These are phyloP conservation scores for Nematopogon swammerdamellus DNA, from an alignment of 2,888 invertebrate species.

Conservation along the genomic window DNA sequence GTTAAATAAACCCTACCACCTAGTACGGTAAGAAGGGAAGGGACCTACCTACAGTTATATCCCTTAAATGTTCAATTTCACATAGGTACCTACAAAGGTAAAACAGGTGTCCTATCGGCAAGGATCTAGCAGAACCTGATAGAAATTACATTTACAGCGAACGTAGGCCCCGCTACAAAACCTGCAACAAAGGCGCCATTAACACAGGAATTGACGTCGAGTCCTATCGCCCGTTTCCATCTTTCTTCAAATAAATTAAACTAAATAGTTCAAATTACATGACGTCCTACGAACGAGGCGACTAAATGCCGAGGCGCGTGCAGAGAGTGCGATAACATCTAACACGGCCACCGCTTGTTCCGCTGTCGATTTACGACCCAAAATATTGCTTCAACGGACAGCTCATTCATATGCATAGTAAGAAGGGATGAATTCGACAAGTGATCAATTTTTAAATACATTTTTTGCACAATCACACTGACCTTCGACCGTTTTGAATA, in stretches of 20 bases:
- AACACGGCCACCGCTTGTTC: conserved; percentile 14
- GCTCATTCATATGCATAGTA: conserved; percentile 19
- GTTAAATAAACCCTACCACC: too few relatives aligned
- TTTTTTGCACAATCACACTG: too few relatives aligned
- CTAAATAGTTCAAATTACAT: not conserved
- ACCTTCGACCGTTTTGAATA: too few relatives aligned
- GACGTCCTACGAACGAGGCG: not conserved
- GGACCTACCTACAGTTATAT: too few relatives aligned
- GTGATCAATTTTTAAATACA: conserved; percentile 39
- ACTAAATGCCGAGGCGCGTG: conserved; percentile 10
- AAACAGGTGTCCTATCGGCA: too few relatives aligned
- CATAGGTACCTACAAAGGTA: too few relatives aligned
- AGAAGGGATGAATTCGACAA: conserved; percentile 38
- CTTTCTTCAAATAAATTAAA: conserved; percentile 22
- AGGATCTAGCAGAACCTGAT: too few relatives aligned
- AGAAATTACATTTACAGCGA: too few relatives aligned
- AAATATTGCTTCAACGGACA: conserved; percentile 18
- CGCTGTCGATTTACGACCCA: conserved; percentile 19
- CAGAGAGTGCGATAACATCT: conserved; percentile 37
- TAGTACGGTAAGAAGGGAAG: too few relatives aligned
- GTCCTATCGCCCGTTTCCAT: not conserved
- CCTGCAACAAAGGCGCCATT: not conserved
- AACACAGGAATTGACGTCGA: not conserved
- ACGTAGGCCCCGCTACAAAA: not conserved
- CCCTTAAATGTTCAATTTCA: too few relatives aligned